phyloP scores from a whole-genome alignment of 2,888 invertebrate genomes.

The Tiphia femorata region DNA sequence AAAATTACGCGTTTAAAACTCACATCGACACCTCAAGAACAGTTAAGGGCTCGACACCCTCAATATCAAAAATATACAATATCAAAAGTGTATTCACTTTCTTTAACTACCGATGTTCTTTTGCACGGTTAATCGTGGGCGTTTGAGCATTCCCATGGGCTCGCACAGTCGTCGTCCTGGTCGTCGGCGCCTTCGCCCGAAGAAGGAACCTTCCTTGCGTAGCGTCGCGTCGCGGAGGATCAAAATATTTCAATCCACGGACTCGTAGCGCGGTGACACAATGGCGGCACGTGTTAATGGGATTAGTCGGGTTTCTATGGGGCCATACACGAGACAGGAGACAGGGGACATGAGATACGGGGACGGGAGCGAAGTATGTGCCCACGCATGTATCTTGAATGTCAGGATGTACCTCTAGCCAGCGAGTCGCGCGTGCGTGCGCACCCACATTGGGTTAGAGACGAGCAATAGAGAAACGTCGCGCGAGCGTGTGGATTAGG shows the following conservation, averaged over 20 bases:
- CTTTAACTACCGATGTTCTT: too few relatives aligned
- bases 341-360: conserved; percentile 37
- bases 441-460: background rate
- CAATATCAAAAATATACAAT: too few relatives aligned
- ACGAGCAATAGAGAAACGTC: background rate
- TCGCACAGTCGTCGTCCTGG: too few relatives aligned
- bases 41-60: too few relatives aligned
- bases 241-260: conserved; percentile 56
- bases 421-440: background rate
- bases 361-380: conserved; percentile 40
- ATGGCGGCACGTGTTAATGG: conserved; percentile 59
- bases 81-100: too few relatives aligned
- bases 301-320: conserved; percentile 54
- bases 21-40: too few relatives aligned
- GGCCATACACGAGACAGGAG: conserved; percentile 42
- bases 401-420: conserved; percentile 30
- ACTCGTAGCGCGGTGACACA: conserved; percentile 49
- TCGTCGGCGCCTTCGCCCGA: too few relatives aligned
- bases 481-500: too few relatives aligned
- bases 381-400: conserved; percentile 46
- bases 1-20: too few relatives aligned
- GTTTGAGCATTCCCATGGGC: too few relatives aligned
- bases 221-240: conserved; percentile 40
- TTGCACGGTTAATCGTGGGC: too few relatives aligned
- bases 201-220: too few relatives aligned